These are phyloP conservation scores for Hirtodrosophila alboralis DNA, from an alignment of 2,888 invertebrate species.

Conservation along the genomic window DNA sequence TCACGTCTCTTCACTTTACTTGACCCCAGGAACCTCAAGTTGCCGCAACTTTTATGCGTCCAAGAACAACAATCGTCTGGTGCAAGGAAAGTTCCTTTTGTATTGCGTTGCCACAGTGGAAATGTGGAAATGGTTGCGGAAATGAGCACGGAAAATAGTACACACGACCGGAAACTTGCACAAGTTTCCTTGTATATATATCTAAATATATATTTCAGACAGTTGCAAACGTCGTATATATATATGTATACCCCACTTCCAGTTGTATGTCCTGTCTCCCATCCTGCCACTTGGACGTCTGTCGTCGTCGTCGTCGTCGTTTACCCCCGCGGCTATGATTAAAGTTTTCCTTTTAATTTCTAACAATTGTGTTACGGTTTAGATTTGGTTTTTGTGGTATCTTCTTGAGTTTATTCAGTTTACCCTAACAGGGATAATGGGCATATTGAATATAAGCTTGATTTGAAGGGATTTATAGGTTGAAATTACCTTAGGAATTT, in stretches of 20 bases:
- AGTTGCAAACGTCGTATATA: conserved; percentile 65
- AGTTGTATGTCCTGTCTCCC: conserved; percentile 1
- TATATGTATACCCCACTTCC: conserved; percentile 9
- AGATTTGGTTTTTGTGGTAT: conserved; percentile 61
- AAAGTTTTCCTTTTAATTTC: conserved; percentile 79
- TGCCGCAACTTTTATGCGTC: conserved; percentile 62
- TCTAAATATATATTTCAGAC: conserved; percentile 66
- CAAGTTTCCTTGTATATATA: conserved; percentile 76
- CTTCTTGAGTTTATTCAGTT: conserved; percentile 35
- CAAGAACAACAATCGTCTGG: conserved; percentile 58
- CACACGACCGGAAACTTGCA: conserved; percentile 78
- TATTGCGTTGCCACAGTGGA: conserved; percentile 37
- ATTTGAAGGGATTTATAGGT: too few relatives aligned
- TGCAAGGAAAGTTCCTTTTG: conserved; percentile 55
- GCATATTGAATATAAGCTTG: conserved; percentile 9
- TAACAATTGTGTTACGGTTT: conserved; percentile 77
- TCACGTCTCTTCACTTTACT: conserved; percentile 2
- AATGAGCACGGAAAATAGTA: conserved; percentile 80
- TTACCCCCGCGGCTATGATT: conserved; percentile 70
- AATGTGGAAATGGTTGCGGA: conserved; percentile 75
- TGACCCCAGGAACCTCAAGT: conserved; percentile 52
- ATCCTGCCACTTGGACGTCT: conserved; percentile 33
- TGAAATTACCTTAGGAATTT: too few relatives aligned
- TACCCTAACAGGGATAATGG: neutral
- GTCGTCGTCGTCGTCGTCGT: conserved; percentile 22